Conservation (phyloP, 2,888 invertebrate species). For the Lingula anatina region DNA sequence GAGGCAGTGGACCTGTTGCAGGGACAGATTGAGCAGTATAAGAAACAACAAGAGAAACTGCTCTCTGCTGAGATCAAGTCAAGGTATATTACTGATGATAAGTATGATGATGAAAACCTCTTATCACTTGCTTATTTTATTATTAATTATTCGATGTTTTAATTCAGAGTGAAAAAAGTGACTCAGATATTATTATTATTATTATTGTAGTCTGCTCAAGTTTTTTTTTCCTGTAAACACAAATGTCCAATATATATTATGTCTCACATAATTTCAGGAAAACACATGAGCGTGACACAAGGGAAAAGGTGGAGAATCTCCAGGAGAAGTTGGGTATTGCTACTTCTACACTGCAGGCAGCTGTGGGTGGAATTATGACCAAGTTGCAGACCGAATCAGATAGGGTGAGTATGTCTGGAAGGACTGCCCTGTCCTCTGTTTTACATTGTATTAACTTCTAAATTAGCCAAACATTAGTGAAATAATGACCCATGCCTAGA, state of each 20-base stretch:
- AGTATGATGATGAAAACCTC: too few relatives aligned
- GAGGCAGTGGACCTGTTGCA: conserved; percentile 47
- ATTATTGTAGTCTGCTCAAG: too few relatives aligned
- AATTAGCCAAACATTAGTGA: too few relatives aligned
- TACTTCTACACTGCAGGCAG: conserved; percentile 45
- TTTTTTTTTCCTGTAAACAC: too few relatives aligned
- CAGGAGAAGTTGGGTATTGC: conserved; percentile 44
- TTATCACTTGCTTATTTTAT: too few relatives aligned
- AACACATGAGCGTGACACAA: conserved; percentile 31
- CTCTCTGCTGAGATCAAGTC: conserved; percentile 50
- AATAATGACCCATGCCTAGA: too few relatives aligned
- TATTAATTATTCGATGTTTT: too few relatives aligned
- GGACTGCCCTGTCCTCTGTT: too few relatives aligned
- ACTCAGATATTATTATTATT: too few relatives aligned
- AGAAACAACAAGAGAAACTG: conserved; percentile 45
- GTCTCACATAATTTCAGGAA: conserved; percentile 22
- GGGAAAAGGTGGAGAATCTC: conserved; percentile 32
- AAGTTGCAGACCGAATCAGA: conserved; percentile 28
- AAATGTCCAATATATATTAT: too few relatives aligned
- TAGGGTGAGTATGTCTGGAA: conserved; percentile 37
- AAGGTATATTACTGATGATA: conserved; percentile 26
- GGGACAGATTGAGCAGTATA: conserved; percentile 44
- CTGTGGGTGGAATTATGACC: conserved; percentile 39
- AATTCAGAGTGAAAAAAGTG: too few relatives aligned
- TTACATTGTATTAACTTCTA: too few relatives aligned